Conservation (phyloP, 1,140 invertebrate genomes). For the Drosophila repleta region DNA sequence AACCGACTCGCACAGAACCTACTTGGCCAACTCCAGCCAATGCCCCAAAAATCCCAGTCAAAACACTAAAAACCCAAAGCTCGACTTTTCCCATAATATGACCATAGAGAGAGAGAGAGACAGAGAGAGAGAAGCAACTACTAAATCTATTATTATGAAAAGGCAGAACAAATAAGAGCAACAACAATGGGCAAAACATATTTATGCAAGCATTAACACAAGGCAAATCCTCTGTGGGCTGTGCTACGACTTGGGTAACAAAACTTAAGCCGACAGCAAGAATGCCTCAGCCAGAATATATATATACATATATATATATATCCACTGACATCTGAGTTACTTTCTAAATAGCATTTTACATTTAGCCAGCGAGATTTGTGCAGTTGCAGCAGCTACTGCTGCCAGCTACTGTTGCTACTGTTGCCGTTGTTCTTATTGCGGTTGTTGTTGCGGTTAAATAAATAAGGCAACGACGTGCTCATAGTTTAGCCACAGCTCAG, state of each 20-base stretch:
- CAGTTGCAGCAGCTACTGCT: conserved; percentile 23
- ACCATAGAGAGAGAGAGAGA: conserved; percentile 1
- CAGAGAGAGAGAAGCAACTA: too few species aligned
- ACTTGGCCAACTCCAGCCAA: conserved; percentile 39
- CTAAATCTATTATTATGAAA: not conserved
- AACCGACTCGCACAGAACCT: conserved; percentile 69
- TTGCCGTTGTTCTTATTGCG: conserved; percentile 77
- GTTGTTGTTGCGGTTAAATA: conserved; percentile 79
- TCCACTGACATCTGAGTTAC: conserved; percentile 63
- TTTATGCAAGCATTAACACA: too few species aligned
- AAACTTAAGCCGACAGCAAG: conserved; percentile 73
- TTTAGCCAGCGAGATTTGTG: conserved; percentile 41
- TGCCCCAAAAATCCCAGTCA: conserved; percentile 41
- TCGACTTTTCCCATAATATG: conserved; percentile 57
- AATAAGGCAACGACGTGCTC: conserved; percentile 67
- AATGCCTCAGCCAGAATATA: conserved; percentile 20
- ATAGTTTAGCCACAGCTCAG: conserved; percentile 47
- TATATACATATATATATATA: too few species aligned
- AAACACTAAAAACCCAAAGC: conserved; percentile 55
- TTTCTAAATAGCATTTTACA: conserved; percentile 72
- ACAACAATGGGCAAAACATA: not conserved
- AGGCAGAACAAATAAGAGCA: not conserved
- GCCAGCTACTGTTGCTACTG: conserved; percentile 42
- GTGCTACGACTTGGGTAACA: conserved; percentile 38
- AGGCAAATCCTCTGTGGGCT: too few species aligned